phyloP scores from a whole-genome alignment of 2,797 vertebrate genomes.

The Tarsius wallacei region DNA sequence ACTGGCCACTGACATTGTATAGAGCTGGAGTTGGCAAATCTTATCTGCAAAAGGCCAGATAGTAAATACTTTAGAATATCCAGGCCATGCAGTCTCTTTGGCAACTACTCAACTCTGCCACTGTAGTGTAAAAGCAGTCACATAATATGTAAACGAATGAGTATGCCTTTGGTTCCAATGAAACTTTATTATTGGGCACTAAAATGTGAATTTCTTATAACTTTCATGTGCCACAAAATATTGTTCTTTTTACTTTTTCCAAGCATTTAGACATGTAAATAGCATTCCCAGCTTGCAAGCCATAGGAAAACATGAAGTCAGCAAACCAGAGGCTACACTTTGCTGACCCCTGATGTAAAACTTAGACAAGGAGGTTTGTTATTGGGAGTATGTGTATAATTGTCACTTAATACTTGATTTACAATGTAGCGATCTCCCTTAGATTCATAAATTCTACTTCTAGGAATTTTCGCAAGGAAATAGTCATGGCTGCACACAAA shows the following conservation, averaged over 20 bases:
- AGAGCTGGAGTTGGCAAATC: not conserved
- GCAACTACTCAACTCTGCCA: slow-evolving; percentile 32
- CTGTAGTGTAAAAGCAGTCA: not conserved
- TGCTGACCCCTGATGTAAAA: slow-evolving; percentile 1
- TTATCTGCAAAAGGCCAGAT: slow-evolving; percentile 30
- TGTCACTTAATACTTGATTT: slow-evolving; percentile 35
- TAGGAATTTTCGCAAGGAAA: slow-evolving; percentile 51
- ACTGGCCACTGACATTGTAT: not conserved
- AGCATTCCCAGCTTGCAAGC: not conserved
- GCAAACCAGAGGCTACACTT: not conserved
- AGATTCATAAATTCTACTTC: slow-evolving; percentile 27
- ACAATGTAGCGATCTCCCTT: not conserved
- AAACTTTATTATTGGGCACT: slow-evolving; percentile 42
- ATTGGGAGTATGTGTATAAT: not conserved
- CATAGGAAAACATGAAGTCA: not conserved
- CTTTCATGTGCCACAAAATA: slow-evolving; percentile 38
- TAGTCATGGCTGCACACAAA: slow-evolving; percentile 5
- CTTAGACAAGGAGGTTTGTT: slow-evolving; percentile 30
- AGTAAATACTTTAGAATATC: slow-evolving; percentile 32
- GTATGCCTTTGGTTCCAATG: not conserved
- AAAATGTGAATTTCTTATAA: slow-evolving; percentile 51
- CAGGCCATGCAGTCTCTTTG: not conserved
- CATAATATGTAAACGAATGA: not conserved
- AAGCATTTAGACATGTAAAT: slow-evolving; percentile 36
- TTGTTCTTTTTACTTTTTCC: not conserved